Evolutionary conservation across 2,888 invertebrate genomes (phyloP), one percentile per base, ranked within the genome.

Genomic region (Chalcis sispes): DNA sequence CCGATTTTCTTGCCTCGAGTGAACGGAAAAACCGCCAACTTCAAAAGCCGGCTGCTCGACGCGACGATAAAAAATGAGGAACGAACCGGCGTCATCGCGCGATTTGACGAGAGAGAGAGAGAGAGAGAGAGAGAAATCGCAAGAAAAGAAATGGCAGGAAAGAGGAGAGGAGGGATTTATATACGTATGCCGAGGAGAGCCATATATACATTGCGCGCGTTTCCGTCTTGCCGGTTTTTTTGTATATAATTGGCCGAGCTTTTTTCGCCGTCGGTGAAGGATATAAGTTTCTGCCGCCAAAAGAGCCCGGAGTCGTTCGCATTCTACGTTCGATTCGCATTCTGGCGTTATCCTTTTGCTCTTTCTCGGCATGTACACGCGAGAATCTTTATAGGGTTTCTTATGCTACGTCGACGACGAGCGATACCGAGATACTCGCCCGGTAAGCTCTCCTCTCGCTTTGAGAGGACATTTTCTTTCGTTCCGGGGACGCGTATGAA

Each of bases 161-260:
- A 52, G 27, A 27, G 29, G 20, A 59, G 18, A 23, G 42, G 36
- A 54, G 67, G 65, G 72, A 72, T 76, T 72, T 72, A 76, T 67
- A n/a, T n/a, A n/a, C n/a, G n/a, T n/a, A n/a, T n/a, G n/a, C n/a
- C n/a, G n/a, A n/a, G n/a, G 72, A 69, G 66, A 61, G 54, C 8
- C 50, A 13, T 27, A 25, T 18, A 48, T 32, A 54, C 46, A 65
- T 48, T 62, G 50, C 50, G 29, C 69, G 69, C 72, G 52, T 77
- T 77, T 77, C 77, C 72, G 77, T 70, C 64, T 77, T 61, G 50
- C 2, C 52, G 46, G 52, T 84, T 83, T 65, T 83, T 64, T 85
- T 85, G 83, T 82, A 85, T 84, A 86, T 87, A 87, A 87, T 87
- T 87, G 86, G 85, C 82, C 84, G 81, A 83, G 82, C 84, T 48